Percentiles rank a stretch among this genome's conserved stretches.
Evolutionary conservation across 2,113 vertebrate species (phyloP).

Genomic region (Zapus hudsonius): DNA sequence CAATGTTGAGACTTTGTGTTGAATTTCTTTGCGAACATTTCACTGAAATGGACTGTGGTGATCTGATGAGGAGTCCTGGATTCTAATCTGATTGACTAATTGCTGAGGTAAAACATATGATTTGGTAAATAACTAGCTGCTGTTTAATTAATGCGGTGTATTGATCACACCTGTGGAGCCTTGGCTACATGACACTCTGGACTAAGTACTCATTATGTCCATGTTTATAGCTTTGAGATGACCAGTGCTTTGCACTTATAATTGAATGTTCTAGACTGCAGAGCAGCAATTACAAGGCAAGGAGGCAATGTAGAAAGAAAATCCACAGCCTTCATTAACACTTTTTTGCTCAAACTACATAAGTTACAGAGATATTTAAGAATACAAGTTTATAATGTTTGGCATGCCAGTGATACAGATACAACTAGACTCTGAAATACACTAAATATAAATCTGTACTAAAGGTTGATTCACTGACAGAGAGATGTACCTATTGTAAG

Average conservation of each 20-base stretch:
- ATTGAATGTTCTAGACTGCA: conserved; percentile 32
- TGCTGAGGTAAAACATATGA: conserved; percentile 8
- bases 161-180: conserved; percentile 54
- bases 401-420: not conserved
- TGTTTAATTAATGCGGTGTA: conserved; percentile 51
- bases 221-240: not conserved
- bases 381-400: not conserved
- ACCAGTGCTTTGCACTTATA: conserved; percentile 11
- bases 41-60: conserved; percentile 40
- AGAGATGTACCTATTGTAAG: not conserved
- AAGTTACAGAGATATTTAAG: conserved; percentile 1
- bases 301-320: not conserved
- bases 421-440: not conserved
- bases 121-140: conserved; percentile 30
- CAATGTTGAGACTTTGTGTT: conserved; percentile 88
- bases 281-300: conserved; percentile 11
- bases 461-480: not conserved
- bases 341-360: not conserved
- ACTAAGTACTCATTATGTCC: not conserved
- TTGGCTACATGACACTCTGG: conserved; percentile 37
- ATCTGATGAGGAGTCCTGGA: conserved; percentile 37
- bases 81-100: conserved; percentile 4
- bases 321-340: not conserved
- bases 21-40: conserved; percentile 84
- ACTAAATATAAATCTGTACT: not conserved